Base-by-base conservation (phyloP, 1,140 invertebrate species). In the Druon quercuslanigerum region DNA sequence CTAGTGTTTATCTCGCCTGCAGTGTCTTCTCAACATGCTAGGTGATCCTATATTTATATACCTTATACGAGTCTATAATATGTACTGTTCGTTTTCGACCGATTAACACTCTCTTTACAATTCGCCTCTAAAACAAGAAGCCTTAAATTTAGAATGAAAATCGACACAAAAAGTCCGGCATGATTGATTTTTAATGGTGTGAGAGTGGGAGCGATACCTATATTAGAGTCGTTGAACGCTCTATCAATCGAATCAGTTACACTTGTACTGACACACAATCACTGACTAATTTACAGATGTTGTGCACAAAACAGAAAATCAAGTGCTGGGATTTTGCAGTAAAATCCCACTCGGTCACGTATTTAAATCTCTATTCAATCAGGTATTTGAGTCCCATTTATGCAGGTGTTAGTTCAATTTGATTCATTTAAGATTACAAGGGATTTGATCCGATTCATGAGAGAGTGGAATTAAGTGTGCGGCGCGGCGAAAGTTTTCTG, bases 101-200 rank as follows among this genome's bases (percentile, higher is more conserved):
- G 60, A 66, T 66, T 66, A 66, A 66, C 60, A 46, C 40, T 46
- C 40, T 46, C 40, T 46, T 40, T 3, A 66, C 60, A 46, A 46
- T 66, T 66, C 60, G 40, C 25, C 40, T 66, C 25, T 66, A n/a
- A 66, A 66, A 66, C 60, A 66, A 66, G 40, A 33, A 25, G 33
- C 25, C 60, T 66, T 66, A 66, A 66, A 66, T 46, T 66, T 66
- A 66, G 60, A 66, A 66, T 66, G 60, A 66, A 66, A 66, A 66
- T 66, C 60, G 40, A 66, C 60, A 33, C 60, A 66, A 66, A 66
- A 66, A 66, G 60, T 11, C 60, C 60, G 4, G 0, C 60, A 46
- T 20, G 60, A 66, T 66, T 66, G 33, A 66, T 33, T 66, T 66
- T 66, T 40, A 66, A 66, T 66, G 40, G 60, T 66, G n/a, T 66